Evolutionary conservation across 2,797 vertebrate genomes (phyloP), one percentile per base, ranked within the genome.

Genomic region (Cyclopterus lumpus): DNA sequence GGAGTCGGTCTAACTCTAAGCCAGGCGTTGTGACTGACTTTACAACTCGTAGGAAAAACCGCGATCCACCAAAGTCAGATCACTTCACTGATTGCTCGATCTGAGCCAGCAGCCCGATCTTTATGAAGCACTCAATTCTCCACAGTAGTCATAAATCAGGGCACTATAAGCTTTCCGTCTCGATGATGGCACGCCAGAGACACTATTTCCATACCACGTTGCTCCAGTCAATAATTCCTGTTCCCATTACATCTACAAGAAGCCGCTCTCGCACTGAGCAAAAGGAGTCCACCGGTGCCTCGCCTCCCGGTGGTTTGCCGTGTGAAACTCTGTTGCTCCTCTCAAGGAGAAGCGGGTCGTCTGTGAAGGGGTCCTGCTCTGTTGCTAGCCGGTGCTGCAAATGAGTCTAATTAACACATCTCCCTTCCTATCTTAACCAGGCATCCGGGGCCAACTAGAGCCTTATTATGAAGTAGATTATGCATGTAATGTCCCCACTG

Each of bases 81-180:
- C 88, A 92, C 89, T 92, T 87, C 81, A 16, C 89, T 92, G 91
- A 93, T 92, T 90, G 86, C 88, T 88, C 79, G 79, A 84, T 91
- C 88, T 91, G 83, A 89, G 92, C 89, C 87, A 83, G 88, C 80
- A 74, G 88, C 87, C 87, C 85, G 88, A 92, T 90, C 92, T 93
- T 92, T 91, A 92, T 91, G 91, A 92, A 91, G 89, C 91, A 89
- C 91, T 93, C 90, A 82, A 76, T 92, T 91, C 88, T 89, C 89
- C 81, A 70, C 86, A 85, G 87, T 76, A 77, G 76, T 83, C 88
- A 89, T 93, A 93, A 93, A 94, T 94, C 92, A 92, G 81, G 73
- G 58, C 72, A 82, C 88, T 89, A 86, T 84, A 88, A 88, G 88
- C 85, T 77, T 76, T 82, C 83, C 53, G 75, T 89, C 88, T 92